Evolutionary conservation across 1,140 invertebrate species (phyloP).

Genomic region (Lethrus apterus): DNA sequence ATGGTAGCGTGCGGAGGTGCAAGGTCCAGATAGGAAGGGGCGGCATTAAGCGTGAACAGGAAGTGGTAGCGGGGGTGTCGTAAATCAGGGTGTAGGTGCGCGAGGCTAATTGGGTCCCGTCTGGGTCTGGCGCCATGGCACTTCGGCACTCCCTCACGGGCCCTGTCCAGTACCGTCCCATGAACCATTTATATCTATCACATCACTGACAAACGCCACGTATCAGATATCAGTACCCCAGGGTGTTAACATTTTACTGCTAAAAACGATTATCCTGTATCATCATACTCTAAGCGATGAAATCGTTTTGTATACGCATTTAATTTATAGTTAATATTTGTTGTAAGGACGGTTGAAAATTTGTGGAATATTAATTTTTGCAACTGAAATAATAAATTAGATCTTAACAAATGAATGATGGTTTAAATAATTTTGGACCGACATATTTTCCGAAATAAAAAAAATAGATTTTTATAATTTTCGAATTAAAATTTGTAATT

Average conservation of each 20-base stretch:
- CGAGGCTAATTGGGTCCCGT: constrained; percentile 34
- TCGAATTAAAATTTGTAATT: too few relatives aligned
- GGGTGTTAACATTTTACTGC: constrained; percentile 16
- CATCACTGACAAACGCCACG: constrained; percentile 12
- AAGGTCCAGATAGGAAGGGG: constrained; percentile 14
- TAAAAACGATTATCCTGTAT: constrained; percentile 15
- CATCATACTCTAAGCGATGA: too few relatives aligned
- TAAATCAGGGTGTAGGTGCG: constrained; percentile 35
- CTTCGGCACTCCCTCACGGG: constrained; percentile 23
- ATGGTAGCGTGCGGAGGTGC: constrained; percentile 18
- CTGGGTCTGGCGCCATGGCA: constrained; percentile 33
- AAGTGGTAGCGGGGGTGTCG: constrained; percentile 29
- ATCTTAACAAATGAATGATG: too few relatives aligned
- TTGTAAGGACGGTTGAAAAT: too few relatives aligned
- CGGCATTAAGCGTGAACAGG: constrained; percentile 26
- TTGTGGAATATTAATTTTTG: too few relatives aligned
- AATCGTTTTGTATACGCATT: too few relatives aligned
- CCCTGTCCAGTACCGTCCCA: constrained; percentile 15
- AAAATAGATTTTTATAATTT: too few relatives aligned
- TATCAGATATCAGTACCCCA: constrained; percentile 16
- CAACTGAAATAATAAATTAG: too few relatives aligned
- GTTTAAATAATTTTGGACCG: too few relatives aligned
- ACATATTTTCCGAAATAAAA: too few relatives aligned
- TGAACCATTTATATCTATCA: constrained; percentile 27
- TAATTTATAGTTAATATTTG: too few relatives aligned